Percentiles rank a stretch among this genome's conserved stretches.
Evolutionary conservation across 2,113 vertebrate species (phyloP).

Genomic region (Archilochus colubris): DNA sequence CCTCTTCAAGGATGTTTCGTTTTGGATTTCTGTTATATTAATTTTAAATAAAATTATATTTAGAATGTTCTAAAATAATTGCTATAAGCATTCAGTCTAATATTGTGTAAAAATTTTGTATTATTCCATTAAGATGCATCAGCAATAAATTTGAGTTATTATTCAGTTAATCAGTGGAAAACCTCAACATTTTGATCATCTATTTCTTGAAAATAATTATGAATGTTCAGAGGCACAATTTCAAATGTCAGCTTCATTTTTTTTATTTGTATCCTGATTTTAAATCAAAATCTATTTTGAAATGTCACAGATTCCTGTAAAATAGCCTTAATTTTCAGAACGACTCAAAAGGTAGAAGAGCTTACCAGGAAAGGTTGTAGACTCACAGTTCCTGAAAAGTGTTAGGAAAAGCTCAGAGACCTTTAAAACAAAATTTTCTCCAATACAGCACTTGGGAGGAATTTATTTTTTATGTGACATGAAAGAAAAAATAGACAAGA

Average conservation of each 20-base stretch:
- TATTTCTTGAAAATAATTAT: not conserved
- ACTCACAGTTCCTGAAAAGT: not conserved
- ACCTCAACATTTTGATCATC: not conserved
- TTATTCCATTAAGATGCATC: not conserved
- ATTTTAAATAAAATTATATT: not conserved
- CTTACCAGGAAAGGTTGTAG: not conserved
- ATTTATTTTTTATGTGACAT: not conserved
- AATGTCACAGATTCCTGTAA: not conserved
- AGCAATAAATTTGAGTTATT: not conserved
- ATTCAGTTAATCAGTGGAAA: not conserved
- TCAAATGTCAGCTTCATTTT: not conserved
- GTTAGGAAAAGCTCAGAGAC: not conserved
- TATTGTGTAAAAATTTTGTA: not conserved
- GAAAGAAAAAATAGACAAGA: not conserved
- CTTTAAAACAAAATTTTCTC: not conserved
- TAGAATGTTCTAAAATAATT: not conserved
- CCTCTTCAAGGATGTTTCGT: rapidly evolving
- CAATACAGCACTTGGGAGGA: not conserved
- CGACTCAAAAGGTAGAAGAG: not conserved
- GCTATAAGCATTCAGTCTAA: not conserved
- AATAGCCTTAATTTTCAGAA: not conserved
- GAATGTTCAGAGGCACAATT: not conserved
- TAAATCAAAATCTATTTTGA: not conserved
- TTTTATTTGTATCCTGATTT: not conserved
- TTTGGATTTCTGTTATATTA: not conserved